A percentile compares a stretch with the other conserved stretches of the same genome.
These are phyloP conservation scores for Saimiri boliviensis DNA, from an alignment of 2,113 vertebrate species.

Conservation along the genomic window DNA sequence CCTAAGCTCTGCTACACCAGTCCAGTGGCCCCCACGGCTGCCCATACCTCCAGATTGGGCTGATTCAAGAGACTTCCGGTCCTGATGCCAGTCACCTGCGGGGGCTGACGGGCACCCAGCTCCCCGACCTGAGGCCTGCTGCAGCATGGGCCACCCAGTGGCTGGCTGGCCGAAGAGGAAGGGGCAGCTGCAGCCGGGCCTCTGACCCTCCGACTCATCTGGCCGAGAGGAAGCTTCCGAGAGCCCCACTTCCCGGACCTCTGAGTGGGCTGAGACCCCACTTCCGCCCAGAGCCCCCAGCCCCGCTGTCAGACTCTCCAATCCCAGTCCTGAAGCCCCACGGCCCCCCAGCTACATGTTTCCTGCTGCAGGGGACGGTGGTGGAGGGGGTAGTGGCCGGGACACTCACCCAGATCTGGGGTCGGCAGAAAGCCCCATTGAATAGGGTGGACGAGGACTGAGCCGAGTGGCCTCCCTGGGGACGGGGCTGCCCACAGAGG, in stretches of 20 bases:
- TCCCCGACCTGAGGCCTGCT: slow-evolving; percentile 80
- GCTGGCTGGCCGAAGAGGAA: slow-evolving; percentile 74
- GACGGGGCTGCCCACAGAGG: background rate
- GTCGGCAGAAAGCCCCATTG: slow-evolving; percentile 11
- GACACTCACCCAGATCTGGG: background rate
- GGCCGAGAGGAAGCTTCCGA: slow-evolving; percentile 65
- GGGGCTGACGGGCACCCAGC: slow-evolving; percentile 79
- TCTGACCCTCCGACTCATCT: slow-evolving; percentile 63
- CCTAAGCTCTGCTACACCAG: background rate
- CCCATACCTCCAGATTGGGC: slow-evolving; percentile 84
- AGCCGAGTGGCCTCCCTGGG: background rate
- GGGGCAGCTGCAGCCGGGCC: slow-evolving; percentile 65
- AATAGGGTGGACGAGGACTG: background rate
- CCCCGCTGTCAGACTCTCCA: slow-evolving; percentile 1
- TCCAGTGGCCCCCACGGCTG: background rate
- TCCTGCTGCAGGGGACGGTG: slow-evolving; percentile 16
- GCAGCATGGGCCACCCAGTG: slow-evolving; percentile 93
- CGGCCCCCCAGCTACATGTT: background rate
- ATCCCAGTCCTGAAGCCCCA: background rate
- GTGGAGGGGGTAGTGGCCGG: background rate
- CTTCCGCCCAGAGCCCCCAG: slow-evolving; percentile 62
- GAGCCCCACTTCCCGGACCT: slow-evolving; percentile 74
- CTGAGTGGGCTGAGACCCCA: background rate
- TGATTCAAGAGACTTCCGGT: slow-evolving; percentile 81
- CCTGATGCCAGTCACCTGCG: slow-evolving; percentile 89